Base-by-base conservation (phyloP, 2,888 invertebrate genomes). In the Amiota mariae region DNA sequence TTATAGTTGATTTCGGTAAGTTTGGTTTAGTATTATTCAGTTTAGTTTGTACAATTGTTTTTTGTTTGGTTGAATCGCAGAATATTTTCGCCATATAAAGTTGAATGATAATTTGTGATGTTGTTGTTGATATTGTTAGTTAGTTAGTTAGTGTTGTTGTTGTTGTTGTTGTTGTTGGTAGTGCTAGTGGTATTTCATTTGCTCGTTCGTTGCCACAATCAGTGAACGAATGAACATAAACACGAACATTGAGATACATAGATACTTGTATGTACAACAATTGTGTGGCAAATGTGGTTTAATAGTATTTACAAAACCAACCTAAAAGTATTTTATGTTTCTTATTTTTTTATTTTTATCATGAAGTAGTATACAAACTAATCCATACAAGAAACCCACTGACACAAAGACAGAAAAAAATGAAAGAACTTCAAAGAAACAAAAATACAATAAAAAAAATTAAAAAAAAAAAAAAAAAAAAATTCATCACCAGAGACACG, bases 1-100 rank as follows among this genome's bases (percentile, higher is more conserved):
- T 54, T 6, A 0, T 54, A 54, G 54, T 54, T 11, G 54, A 13
- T 54, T 54, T 54, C 12, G 54, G 54, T 12, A 54, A 13, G 6
- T 12, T 8, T 3, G 59, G 20, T 15, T 15, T 8, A 15, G 20
- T 15, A 18, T 15, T 15, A 59, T 18, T 10, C 10, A 9, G 59
- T 20, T 20, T 9, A 13, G 15, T 71, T 24, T 61, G 54, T 15
- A 15, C 9, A 49, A 47, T 47, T 49, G 71, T 48, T 72, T 54
- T 48, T 72, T 54, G 61, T 18, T 11, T 71, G 20, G 54, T 51
- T 71, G 63, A 64, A 57, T 66, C 68, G 46, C 73, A 72, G 73
- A 73, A 73, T 73, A 57, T 73, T 70, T 73, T 70, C 70, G 70
- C 73, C 73, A 73, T 73, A 36, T 36, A 36, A 36, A 70, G 70